A percentile compares a stretch with the other conserved stretches of the same genome.
phyloP scores from a whole-genome alignment of 1,140 invertebrate genomes.

The Hylaeus anthracinus region DNA sequence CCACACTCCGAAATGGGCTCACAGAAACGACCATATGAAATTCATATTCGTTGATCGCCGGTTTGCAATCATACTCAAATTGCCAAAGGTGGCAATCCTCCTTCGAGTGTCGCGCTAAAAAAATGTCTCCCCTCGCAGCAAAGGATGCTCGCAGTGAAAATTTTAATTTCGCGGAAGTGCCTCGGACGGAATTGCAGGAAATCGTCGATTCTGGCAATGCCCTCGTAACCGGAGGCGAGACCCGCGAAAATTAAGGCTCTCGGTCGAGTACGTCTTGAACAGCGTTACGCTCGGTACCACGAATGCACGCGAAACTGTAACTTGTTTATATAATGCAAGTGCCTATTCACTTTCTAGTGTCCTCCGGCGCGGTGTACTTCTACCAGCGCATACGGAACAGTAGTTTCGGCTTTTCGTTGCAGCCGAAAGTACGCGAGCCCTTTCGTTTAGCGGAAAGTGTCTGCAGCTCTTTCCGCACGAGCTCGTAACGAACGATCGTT shows the following conservation, averaged over 20 bases:
- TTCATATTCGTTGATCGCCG: too few relatives aligned
- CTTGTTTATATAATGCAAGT: constrained; percentile 62
- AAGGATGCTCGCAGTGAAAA: neutral
- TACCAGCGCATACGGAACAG: constrained; percentile 34
- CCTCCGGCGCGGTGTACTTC: constrained; percentile 29
- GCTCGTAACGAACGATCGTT: constrained; percentile 2
- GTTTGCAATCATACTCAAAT: too few relatives aligned
- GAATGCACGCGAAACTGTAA: constrained; percentile 50
- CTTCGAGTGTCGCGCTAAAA: neutral
- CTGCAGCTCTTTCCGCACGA: neutral
- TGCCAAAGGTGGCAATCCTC: neutral
- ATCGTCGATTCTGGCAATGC: constrained; percentile 44
- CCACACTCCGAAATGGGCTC: too few relatives aligned
- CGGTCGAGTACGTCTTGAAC: constrained; percentile 22
- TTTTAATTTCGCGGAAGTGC: constrained; percentile 10
- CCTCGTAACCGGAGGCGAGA: constrained; percentile 40
- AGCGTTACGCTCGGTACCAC: constrained; percentile 19
- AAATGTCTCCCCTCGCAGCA: neutral
- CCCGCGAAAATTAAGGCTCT: constrained; percentile 51
- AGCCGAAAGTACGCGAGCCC: constrained; percentile 15
- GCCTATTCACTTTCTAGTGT: constrained; percentile 49
- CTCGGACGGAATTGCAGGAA: neutral
- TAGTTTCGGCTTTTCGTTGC: constrained; percentile 23
- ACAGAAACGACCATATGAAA: too few relatives aligned
- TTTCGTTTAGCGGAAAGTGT: constrained; percentile 5